These are phyloP conservation scores for Crocodylus rhombifer DNA, from an alignment of 2,797 vertebrate genomes.

Conservation along the genomic window DNA sequence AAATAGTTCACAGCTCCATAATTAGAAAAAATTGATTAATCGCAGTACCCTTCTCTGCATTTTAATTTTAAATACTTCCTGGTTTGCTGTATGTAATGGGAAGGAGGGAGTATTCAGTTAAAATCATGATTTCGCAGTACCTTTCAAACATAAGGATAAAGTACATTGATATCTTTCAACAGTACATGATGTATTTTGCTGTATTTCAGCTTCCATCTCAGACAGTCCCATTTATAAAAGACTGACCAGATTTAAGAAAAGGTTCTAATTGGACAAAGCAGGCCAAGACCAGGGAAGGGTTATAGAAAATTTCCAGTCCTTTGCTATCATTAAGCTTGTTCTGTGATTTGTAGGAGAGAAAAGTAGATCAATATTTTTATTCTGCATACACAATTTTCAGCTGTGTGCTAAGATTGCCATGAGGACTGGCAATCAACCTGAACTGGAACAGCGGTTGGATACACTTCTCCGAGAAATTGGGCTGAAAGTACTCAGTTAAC, in stretches of 20 bases:
- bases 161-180: background rate
- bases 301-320: background rate
- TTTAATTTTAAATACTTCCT: conserved; percentile 25
- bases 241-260: too few relatives aligned
- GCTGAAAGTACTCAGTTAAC: background rate
- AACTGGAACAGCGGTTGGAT: background rate
- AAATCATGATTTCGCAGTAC: background rate
- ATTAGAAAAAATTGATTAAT: background rate
- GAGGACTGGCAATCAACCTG: background rate
- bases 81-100: background rate
- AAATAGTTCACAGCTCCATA: background rate
- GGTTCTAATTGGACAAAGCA: background rate
- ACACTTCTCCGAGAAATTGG: background rate
- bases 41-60: background rate
- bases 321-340: background rate
- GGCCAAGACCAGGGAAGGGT: background rate
- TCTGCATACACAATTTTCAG: background rate
- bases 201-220: background rate
- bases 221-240: too few relatives aligned
- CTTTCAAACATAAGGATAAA: background rate
- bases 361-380: background rate
- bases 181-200: fast-evolving
- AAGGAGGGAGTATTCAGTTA: background rate
- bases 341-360: background rate
- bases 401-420: background rate